Conservation (phyloP, 2,113 vertebrate genomes). For the Nothoprocta perdicaria region DNA sequence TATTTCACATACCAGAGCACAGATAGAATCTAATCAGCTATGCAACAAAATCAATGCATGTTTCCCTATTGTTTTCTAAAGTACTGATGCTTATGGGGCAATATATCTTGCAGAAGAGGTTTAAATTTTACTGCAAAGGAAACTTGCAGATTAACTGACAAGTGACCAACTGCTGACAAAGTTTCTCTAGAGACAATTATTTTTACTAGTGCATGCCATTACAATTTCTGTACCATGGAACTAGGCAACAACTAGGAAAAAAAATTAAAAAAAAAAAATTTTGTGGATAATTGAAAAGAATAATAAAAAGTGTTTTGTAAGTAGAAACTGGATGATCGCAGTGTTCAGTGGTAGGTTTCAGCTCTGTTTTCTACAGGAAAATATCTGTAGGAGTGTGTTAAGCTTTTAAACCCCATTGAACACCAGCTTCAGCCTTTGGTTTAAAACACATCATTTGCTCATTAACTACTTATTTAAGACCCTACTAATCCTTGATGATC, state of each 20-base stretch:
- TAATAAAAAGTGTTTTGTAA: background rate
- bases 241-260: accelerated
- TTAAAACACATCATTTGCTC: background rate
- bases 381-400: background rate
- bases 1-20: background rate
- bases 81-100: background rate
- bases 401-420: background rate
- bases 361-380: background rate
- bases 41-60: background rate
- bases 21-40: background rate
- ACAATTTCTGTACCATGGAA: background rate
- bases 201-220: background rate
- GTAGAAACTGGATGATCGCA: background rate
- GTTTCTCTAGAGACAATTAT: background rate
- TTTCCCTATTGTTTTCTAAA: background rate
- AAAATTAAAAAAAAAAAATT: background rate
- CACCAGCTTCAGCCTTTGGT: background rate
- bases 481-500: background rate
- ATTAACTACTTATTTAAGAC: background rate
- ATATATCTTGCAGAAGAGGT: background rate
- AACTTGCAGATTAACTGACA: background rate
- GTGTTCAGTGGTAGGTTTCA: background rate
- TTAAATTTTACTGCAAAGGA: background rate
- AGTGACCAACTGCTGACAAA: background rate
- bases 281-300: background rate